Conservation (phyloP, 2,797 vertebrate species). For the Anguilla pacifica region DNA sequence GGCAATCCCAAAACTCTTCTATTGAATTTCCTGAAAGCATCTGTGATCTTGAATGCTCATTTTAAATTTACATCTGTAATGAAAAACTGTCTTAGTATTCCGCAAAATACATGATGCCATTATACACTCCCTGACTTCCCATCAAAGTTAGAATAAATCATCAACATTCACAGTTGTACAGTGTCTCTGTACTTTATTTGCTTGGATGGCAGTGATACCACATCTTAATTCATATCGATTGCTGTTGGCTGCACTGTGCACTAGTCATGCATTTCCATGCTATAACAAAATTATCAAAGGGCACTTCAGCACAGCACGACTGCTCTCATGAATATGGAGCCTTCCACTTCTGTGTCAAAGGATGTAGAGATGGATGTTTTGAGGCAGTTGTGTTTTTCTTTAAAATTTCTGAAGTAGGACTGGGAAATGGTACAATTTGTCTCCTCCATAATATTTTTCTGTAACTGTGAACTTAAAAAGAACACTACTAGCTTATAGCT, state of each 20-base stretch:
- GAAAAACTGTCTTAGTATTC: not conserved
- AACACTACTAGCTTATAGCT: not conserved
- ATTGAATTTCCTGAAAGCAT: not conserved
- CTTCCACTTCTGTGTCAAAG: not conserved
- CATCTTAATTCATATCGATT: not conserved
- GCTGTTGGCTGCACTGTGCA: not conserved
- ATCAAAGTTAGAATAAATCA: not conserved
- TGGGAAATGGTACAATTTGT: not conserved
- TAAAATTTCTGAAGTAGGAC: not conserved
- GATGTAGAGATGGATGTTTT: not conserved
- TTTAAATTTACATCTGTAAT: not conserved
- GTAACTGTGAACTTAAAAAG: not conserved
- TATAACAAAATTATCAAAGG: not conserved
- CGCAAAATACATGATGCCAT: not conserved
- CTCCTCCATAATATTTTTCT: not conserved
- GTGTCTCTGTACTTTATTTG: not conserved
- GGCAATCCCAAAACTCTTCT: not conserved
- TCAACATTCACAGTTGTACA: not conserved
- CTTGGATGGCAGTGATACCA: not conserved
- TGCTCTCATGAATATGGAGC: slow-evolving; percentile 1
- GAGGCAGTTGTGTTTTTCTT: not conserved
- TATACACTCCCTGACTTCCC: not conserved
- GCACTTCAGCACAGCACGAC: not conserved
- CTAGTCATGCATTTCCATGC: not conserved
- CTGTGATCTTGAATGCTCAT: not conserved